These are phyloP conservation scores for Campoletis sonorensis DNA, from an alignment of 1,140 invertebrate species.

Conservation along the genomic window DNA sequence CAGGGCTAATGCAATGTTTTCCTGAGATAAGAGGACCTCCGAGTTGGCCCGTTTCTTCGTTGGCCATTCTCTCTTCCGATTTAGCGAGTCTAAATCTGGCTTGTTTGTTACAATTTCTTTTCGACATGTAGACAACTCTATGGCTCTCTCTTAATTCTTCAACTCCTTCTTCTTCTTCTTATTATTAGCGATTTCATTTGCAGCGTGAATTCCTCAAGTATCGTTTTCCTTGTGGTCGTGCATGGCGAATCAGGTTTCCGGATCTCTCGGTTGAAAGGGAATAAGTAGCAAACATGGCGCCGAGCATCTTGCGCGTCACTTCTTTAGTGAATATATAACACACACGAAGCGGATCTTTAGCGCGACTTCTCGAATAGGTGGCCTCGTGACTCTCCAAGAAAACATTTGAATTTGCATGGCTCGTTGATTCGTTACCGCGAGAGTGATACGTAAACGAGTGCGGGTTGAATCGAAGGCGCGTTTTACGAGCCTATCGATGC, in stretches of 20 bases:
- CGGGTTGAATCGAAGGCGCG: neutral
- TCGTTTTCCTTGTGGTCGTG: constrained; percentile 30
- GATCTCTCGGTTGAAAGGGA: constrained; percentile 40
- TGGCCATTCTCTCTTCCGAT: neutral
- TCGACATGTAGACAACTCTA: neutral
- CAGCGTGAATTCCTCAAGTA: neutral
- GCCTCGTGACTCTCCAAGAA: neutral
- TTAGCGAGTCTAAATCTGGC: neutral
- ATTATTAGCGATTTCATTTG: neutral
- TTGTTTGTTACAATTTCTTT: constrained; percentile 15
- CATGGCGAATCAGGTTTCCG: constrained; percentile 44
- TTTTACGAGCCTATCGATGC: constrained; percentile 26
- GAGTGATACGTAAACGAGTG: too few relatives aligned
- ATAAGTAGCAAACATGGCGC: constrained; percentile 22
- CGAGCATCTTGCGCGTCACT: neutral
- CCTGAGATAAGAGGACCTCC: constrained; percentile 26
- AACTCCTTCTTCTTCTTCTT: neutral
- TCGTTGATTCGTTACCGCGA: neutral
- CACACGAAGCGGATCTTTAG: constrained; percentile 32
- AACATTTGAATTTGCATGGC: constrained; percentile 28
- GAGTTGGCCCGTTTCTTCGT: constrained; percentile 11
- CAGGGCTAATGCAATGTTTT: constrained; percentile 31
- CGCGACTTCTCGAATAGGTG: neutral
- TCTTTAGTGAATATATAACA: neutral
- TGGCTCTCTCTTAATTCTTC: constrained; percentile 7